Evolutionary conservation across 2,888 invertebrate species (phyloP).

Genomic region (Eupithecia pulchellata): DNA sequence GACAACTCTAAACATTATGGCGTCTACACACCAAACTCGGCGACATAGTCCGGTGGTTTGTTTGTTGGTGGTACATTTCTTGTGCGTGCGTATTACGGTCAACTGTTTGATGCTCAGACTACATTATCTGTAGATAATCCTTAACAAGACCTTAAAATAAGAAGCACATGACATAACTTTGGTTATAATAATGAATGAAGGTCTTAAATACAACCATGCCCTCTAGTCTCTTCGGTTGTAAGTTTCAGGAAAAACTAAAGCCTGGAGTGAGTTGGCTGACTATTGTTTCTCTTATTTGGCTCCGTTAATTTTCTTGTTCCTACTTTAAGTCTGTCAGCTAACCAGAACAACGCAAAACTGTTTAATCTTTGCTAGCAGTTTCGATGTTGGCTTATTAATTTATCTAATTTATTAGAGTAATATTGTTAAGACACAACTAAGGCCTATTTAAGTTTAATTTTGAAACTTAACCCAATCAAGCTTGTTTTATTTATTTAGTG

Average conservation of each 20-base stretch:
- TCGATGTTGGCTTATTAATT: not conserved
- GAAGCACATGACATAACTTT: too few species aligned
- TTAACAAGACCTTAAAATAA: too few species aligned
- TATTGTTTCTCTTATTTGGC: not conserved
- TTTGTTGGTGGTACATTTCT: not conserved
- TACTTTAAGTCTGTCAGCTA: not conserved
- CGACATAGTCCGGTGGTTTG: not conserved
- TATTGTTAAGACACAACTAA: not conserved
- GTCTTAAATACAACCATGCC: too few species aligned
- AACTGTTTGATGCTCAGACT: too few species aligned
- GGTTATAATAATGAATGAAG: too few species aligned
- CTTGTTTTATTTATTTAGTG: not conserved
- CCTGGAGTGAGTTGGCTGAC: not conserved
- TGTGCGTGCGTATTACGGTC: not conserved
- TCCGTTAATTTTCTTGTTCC: not conserved
- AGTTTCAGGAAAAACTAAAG: too few species aligned
- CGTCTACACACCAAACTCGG: not conserved
- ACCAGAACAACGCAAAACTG: not conserved
- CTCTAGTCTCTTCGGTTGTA: not conserved
- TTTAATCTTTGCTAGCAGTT: not conserved
- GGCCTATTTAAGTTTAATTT: slow-evolving; percentile 7
- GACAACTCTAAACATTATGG: slow-evolving; percentile 35
- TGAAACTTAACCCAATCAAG: slow-evolving; percentile 7
- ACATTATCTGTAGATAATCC: too few species aligned
- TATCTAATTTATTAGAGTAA: slow-evolving; percentile 1